Percentiles rank a stretch among this genome's conserved stretches.
These are phyloP conservation scores for Protonibea diacanthus DNA, from an alignment of 2,797 vertebrate species.

Conservation along the genomic window DNA sequence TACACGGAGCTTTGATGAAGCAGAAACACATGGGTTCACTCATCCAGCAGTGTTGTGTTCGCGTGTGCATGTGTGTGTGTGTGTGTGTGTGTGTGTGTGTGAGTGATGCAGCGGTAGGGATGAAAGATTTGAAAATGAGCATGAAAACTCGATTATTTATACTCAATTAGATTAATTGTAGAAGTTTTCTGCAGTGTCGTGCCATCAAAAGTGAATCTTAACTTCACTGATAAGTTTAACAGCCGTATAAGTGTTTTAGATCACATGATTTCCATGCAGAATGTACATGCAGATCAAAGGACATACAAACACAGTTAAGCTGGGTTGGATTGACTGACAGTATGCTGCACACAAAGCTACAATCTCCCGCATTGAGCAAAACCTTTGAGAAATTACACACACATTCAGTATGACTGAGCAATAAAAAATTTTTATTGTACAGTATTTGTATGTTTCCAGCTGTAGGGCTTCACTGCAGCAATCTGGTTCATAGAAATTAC, in stretches of 20 bases:
- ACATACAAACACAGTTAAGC: not conserved
- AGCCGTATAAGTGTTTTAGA: not conserved
- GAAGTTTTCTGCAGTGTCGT: not conserved
- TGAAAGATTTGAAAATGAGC: not conserved
- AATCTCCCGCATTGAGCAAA: constrained; percentile 8
- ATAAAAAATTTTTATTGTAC: not conserved
- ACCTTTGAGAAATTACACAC: constrained; percentile 1
- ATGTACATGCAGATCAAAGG: not conserved
- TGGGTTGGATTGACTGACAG: constrained; percentile 4
- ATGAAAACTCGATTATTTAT: not conserved
- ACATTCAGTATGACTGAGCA: not conserved
- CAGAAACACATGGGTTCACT: constrained; percentile 41
- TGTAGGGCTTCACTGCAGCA: constrained; percentile 2
- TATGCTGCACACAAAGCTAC: not conserved
- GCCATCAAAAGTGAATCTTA: not conserved
- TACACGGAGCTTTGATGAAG: constrained; percentile 28
- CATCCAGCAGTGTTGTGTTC: not conserved
- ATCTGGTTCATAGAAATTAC: not conserved
- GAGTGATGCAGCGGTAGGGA: not conserved
- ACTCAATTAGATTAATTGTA: not conserved
- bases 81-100: not conserved
- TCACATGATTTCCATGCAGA: not conserved
- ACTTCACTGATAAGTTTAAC: not conserved
- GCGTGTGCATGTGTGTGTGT: not conserved
- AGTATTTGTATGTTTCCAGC: not conserved